Conservation (phyloP, 30 jellyfish, hydroid and myxozoan species). For the Aurelia coerulea region DNA sequence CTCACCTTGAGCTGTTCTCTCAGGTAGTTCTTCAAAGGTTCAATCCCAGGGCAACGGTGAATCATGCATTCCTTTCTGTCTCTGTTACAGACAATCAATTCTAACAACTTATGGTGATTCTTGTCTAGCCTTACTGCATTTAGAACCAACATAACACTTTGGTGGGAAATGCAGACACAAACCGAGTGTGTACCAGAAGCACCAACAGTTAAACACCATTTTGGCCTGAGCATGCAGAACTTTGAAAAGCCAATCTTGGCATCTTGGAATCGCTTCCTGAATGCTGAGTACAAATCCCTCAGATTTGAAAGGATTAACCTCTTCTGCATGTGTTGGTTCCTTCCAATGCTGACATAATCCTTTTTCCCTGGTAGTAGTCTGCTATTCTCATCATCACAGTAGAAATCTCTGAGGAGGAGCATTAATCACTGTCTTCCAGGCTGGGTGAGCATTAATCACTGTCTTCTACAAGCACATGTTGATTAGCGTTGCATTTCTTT, state of each 20-base stretch:
- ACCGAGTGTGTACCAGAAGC: conserved; percentile 87
- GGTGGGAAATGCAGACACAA: conserved; percentile 86
- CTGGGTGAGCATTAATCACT: too few species aligned
- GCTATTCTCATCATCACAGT: conserved; percentile 71
- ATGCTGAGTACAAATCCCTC: conserved; percentile 54
- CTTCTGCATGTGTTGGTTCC: conserved; percentile 46
- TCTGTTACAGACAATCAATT: conserved; percentile 13
- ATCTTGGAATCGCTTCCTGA: conserved; percentile 46
- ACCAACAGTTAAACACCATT: conserved; percentile 80
- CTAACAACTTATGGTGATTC: conserved; percentile 2
- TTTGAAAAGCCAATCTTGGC: conserved; percentile 67
- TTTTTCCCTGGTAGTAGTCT: conserved; percentile 73
- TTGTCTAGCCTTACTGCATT: conserved; percentile 13
- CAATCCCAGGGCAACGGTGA: conserved; percentile 56
- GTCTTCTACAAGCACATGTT: too few species aligned
- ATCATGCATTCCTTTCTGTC: conserved; percentile 55
- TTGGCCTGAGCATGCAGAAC: conserved; percentile 78
- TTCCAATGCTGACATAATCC: conserved; percentile 59
- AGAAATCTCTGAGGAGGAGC: conserved; percentile 18
- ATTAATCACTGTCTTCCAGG: too few species aligned
- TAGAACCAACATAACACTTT: conserved; percentile 59
- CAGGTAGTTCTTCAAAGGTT: not conserved
- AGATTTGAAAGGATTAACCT: conserved; percentile 71
- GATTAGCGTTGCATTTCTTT: too few species aligned
- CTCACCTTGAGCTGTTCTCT: not conserved